Base-by-base conservation (phyloP, 2,888 invertebrate species). In the Andrena flavipes region DNA sequence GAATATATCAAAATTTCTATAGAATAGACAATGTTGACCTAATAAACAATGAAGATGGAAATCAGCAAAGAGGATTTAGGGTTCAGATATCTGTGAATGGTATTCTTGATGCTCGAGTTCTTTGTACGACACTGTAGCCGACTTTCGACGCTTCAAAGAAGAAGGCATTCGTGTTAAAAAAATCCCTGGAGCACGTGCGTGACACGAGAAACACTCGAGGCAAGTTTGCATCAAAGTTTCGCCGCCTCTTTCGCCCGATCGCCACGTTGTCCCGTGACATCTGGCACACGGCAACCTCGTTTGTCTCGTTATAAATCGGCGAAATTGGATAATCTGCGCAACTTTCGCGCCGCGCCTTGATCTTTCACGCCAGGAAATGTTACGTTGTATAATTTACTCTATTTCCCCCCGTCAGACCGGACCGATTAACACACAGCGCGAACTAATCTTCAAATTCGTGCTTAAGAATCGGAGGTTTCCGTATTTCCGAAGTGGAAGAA, bases 211-310 rank as follows among this genome's bases (percentile, higher is more conserved):
- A 89, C 87, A 89, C 87, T 88, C 81, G 83, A 86, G 82, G 80
- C 76, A 67, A 68, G 71, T 72, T 65, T 59, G 63, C 82, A 76
- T 89, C 86, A 88, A 89, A 88, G 89, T 87, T 87, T 87, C 89
- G 88, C 89, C 88, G 88, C 77, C 84, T 84, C 64, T 54, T 89
- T 76, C 67, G 76, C 29, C 74, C 67, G 79, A 76, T 84, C 79
- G 77, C 79, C 84, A 80, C 85, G 84, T 81, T 85, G 81, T 83
- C 81, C 76, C 88, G 89, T 91, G 91, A 92, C 93, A 93, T 92
- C 92, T 93, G 93, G 92, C 90, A 92, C 90, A 92, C 91, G 92
- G 90, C 90, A 91, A 89, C 80, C 92, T 92, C 89, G 92, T 93
- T 92, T 91, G 91, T 92, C 91, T 90, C 88, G 90, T 90, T 90